These are phyloP conservation scores for Neogobius melanostomus DNA, from an alignment of 2,113 vertebrate genomes.

Conservation along the genomic window DNA sequence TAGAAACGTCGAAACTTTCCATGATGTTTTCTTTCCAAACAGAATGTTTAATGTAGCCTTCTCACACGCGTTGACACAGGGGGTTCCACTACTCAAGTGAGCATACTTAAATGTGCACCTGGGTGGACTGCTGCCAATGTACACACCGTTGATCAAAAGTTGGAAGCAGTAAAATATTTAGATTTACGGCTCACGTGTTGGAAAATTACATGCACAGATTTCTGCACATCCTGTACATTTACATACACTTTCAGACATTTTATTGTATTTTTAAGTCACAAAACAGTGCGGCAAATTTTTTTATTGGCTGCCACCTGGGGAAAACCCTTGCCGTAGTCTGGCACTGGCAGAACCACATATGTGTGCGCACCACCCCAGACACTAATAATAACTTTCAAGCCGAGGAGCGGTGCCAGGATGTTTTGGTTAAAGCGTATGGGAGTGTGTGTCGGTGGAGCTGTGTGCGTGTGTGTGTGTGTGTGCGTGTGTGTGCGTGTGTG, in stretches of 20 bases:
- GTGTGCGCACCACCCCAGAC: constrained; percentile 45
- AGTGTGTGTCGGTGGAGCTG: constrained; percentile 15
- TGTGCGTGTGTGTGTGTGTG: constrained; percentile 14
- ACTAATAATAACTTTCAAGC: constrained; percentile 71
- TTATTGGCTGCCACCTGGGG: constrained; percentile 63
- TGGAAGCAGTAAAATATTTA: constrained; percentile 29
- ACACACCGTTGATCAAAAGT: constrained; percentile 34
- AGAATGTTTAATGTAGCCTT: constrained; percentile 42
- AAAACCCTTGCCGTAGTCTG: constrained; percentile 62
- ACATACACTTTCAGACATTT: constrained; percentile 8
- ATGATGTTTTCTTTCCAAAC: constrained; percentile 50
- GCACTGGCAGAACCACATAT: constrained; percentile 24
- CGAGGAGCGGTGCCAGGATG: constrained; percentile 59
- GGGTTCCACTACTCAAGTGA: constrained; percentile 31
- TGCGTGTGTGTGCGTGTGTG: constrained; percentile 15
- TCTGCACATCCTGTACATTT: constrained; percentile 16
- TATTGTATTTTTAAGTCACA: constrained; percentile 12
- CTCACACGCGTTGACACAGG: constrained; percentile 17
- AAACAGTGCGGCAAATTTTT: constrained; percentile 21
- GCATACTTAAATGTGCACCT: constrained; percentile 42
- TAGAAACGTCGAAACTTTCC: constrained; percentile 38
- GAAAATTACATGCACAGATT: constrained; percentile 7
- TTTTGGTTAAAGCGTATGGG: constrained; percentile 53
- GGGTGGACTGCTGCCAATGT: constrained; percentile 39
- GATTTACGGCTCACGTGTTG: background rate